These are phyloP conservation scores for Eublepharis macularius DNA, from an alignment of 2,113 vertebrate species.

Conservation along the genomic window DNA sequence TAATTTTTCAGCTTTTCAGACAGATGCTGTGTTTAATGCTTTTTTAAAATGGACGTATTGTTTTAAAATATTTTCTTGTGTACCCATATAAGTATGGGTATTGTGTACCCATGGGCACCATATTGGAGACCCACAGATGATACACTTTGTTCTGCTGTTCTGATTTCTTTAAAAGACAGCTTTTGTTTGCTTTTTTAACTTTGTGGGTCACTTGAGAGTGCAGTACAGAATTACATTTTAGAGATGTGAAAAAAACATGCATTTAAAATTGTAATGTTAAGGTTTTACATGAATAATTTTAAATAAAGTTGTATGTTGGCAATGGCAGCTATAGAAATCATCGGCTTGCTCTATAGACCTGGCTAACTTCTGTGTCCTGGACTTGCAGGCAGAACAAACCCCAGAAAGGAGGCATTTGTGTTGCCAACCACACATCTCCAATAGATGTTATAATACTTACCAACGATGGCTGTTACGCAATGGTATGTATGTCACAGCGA, in stretches of 20 bases:
- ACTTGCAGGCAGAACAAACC: slow-evolving; percentile 87
- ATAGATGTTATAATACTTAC: slow-evolving; percentile 94
- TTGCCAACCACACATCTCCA: slow-evolving; percentile 95
- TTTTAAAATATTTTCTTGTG: too few relatives aligned
- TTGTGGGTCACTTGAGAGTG: neutral
- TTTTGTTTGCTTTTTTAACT: neutral
- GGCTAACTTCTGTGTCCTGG: slow-evolving; percentile 10
- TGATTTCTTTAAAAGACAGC: neutral
- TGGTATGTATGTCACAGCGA: slow-evolving; percentile 83
- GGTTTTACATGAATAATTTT: too few relatives aligned
- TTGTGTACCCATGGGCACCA: too few relatives aligned
- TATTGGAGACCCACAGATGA: too few relatives aligned
- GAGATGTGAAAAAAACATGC: neutral
- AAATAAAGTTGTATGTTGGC: neutral
- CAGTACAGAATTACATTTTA: neutral
- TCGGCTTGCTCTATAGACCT: neutral
- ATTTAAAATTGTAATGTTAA: too few relatives aligned
- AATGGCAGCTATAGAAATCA: neutral
- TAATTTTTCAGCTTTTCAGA: too few relatives aligned
- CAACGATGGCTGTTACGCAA: slow-evolving; percentile 94
- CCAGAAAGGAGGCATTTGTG: slow-evolving; percentile 94
- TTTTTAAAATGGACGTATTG: too few relatives aligned
- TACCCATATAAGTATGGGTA: too few relatives aligned
- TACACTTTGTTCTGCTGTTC: too few relatives aligned
- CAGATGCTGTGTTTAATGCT: too few relatives aligned